Evolutionary conservation across 2,888 invertebrate species (phyloP).

Genomic region (Barypeithes pellucidus): DNA sequence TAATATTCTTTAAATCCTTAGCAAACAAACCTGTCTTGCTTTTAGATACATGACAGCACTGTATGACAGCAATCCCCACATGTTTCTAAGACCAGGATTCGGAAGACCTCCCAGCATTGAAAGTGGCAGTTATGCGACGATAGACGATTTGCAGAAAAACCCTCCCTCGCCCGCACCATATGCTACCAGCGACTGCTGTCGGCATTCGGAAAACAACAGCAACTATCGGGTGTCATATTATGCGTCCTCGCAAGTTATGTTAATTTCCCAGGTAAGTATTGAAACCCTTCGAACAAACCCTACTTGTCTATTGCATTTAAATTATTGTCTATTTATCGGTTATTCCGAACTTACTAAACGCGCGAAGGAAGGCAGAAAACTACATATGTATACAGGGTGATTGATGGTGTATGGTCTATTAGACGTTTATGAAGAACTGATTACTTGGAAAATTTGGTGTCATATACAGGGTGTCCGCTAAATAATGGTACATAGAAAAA

Average conservation of each 20-base stretch:
- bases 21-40: conserved; percentile 47
- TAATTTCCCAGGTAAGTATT: conserved; percentile 76
- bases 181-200: conserved; percentile 76
- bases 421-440: no score
- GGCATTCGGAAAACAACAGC: conserved; percentile 78
- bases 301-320: no score
- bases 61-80: conserved; percentile 84
- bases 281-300: neutral
- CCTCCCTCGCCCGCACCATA: conserved; percentile 82
- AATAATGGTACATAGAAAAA: no score
- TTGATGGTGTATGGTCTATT: no score
- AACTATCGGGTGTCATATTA: conserved; percentile 80
- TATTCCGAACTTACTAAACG: no score
- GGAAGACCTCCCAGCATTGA: conserved; percentile 83
- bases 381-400: no score
- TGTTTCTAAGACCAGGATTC: conserved; percentile 79
- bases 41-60: conserved; percentile 83
- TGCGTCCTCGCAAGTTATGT: conserved; percentile 85
- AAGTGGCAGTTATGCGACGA: conserved; percentile 88
- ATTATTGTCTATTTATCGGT: no score
- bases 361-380: no score
- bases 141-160: conserved; percentile 86
- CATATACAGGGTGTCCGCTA: no score
- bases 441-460: no score
- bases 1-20: conserved; percentile 43